These are phyloP conservation scores for Leptatherina wallacei DNA, from an alignment of 2,797 vertebrate genomes.

Conservation along the genomic window DNA sequence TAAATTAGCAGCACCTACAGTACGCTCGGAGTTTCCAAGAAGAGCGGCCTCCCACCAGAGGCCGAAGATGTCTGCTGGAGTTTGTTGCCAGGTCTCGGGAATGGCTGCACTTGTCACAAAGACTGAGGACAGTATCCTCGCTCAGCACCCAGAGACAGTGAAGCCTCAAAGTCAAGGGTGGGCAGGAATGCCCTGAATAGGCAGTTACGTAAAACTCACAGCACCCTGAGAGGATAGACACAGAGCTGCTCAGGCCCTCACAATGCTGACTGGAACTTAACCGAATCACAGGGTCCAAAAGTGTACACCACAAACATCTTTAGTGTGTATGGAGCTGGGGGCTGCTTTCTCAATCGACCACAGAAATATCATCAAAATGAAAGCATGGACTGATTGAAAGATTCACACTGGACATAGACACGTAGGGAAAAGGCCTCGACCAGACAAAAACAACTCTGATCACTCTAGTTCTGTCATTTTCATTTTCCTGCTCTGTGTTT, in stretches of 20 bases:
- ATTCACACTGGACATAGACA: not conserved
- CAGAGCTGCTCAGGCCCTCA: slow-evolving; percentile 52
- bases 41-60: slow-evolving; percentile 55
- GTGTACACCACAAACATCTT: slow-evolving; percentile 3
- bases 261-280: slow-evolving; percentile 37
- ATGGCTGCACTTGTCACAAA: slow-evolving; percentile 77
- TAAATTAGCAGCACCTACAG: slow-evolving; percentile 78
- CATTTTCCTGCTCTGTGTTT: not conserved
- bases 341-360: not conserved
- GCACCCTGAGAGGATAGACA: slow-evolving; percentile 62
- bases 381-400: slow-evolving; percentile 1
- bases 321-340: not conserved
- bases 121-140: slow-evolving; percentile 69
- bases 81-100: slow-evolving; percentile 69
- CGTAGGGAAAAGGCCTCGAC: too few species aligned
- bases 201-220: slow-evolving; percentile 78
- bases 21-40: slow-evolving; percentile 56
- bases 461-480: too few species aligned
- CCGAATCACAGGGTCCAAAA: slow-evolving; percentile 10
- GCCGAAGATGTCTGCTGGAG: slow-evolving; percentile 57
- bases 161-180: slow-evolving; percentile 79
- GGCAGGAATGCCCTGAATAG: slow-evolving; percentile 79
- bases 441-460: too few species aligned
- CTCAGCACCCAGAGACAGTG: slow-evolving; percentile 71
- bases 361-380: not conserved